Evolutionary conservation across 2,888 invertebrate genomes (phyloP).

Genomic region (Drosophila parthenogenetica): DNA sequence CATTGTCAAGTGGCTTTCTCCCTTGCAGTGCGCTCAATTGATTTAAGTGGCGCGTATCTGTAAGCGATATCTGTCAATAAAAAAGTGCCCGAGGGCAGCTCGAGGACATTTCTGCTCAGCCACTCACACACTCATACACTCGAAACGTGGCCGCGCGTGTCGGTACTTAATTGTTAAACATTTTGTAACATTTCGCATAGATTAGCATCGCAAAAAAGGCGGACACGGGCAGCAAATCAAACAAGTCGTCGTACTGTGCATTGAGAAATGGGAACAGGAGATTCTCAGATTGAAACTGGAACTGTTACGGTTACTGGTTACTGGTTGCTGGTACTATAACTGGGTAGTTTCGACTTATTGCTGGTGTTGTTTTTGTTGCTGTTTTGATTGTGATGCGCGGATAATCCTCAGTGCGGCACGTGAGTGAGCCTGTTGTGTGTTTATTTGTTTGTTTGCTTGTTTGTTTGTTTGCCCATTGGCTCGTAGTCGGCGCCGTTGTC

Average conservation of each 20-base stretch:
- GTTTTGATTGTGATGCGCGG: conserved; percentile 81
- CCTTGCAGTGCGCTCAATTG: conserved; percentile 50
- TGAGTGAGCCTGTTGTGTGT: conserved; percentile 63
- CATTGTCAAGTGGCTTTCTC: conserved; percentile 51
- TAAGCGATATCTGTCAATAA: conserved; percentile 71
- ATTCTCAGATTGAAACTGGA: not conserved
- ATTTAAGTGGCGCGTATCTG: conserved; percentile 67
- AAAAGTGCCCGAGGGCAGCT: conserved; percentile 37
- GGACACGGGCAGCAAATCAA: conserved; percentile 57
- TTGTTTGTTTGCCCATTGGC: conserved; percentile 62
- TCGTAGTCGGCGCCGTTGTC: conserved; percentile 23
- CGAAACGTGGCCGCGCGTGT: conserved; percentile 81
- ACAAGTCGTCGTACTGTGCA: conserved; percentile 62
- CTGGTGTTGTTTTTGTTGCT: conserved; percentile 62
- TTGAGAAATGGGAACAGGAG: conserved; percentile 12
- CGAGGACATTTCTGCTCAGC: conserved; percentile 33
- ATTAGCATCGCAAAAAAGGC: conserved; percentile 82
- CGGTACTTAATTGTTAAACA: conserved; percentile 85
- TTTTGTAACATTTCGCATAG: conserved; percentile 84
- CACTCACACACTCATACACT: conserved; percentile 43
- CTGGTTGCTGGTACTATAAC: not conserved
- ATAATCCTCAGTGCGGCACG: conserved; percentile 78
- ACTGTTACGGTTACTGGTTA: not conserved
- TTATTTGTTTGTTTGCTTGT: conserved; percentile 53
- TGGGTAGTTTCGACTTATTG: conserved; percentile 68